These are phyloP conservation scores for Brachionus rubens DNA, from an alignment of 1,140 invertebrate species.

Conservation along the genomic window DNA sequence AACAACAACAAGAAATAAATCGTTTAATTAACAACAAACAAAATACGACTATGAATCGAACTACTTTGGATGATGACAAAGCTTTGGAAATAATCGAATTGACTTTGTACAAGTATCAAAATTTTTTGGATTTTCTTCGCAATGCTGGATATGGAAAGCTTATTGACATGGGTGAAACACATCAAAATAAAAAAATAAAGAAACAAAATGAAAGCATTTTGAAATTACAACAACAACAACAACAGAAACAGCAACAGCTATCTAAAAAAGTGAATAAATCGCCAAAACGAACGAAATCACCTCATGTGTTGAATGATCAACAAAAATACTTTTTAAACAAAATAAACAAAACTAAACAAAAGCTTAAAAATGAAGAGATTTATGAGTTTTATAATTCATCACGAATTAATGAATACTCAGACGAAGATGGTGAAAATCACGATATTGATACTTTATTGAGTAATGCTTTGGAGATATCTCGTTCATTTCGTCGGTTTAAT, in stretches of 20 bases:
- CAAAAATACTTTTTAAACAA: constrained; percentile 12
- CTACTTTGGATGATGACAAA: constrained; percentile 54
- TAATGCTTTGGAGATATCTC: constrained; percentile 22
- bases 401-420: too few species aligned
- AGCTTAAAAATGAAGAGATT: neutral
- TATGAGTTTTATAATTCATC: neutral
- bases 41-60: constrained; percentile 38
- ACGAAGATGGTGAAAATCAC: neutral
- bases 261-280: too few species aligned
- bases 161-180: constrained; percentile 37
- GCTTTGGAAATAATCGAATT: constrained; percentile 56
- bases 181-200: neutral
- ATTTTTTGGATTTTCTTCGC: constrained; percentile 56
- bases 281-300: too few species aligned
- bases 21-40: neutral
- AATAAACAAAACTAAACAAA: constrained; percentile 22
- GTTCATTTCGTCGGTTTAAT: neutral
- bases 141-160: constrained; percentile 53
- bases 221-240: neutral
- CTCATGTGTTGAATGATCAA: too few species aligned
- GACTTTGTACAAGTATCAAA: constrained; percentile 57
- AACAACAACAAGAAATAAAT: constrained; percentile 43
- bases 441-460: constrained; percentile 16
- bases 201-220: neutral
- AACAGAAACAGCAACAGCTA: neutral